Percentiles rank a stretch among this genome's conserved stretches.
Conservation (phyloP, 2,888 invertebrate genomes). For the Scelioninae gen. 2 region DNA sequence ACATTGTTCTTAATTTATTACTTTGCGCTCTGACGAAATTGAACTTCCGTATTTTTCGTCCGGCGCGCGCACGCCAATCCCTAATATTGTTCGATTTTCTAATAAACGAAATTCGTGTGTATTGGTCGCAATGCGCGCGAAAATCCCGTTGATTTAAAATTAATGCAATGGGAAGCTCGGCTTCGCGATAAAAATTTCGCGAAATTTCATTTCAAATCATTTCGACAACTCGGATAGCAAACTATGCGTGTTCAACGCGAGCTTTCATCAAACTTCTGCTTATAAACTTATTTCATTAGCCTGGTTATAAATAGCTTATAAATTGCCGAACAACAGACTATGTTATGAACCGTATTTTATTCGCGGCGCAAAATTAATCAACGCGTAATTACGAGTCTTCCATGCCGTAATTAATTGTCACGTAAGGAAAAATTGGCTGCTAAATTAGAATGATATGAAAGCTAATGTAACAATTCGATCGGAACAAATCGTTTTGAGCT, state of each 20-base stretch:
- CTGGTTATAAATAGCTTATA: conserved; percentile 1
- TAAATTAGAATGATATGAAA: too few species aligned
- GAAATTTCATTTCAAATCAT: too few species aligned
- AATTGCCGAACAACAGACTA: background rate
- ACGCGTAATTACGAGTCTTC: background rate
- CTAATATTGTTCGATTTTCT: conserved; percentile 3
- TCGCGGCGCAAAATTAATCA: background rate
- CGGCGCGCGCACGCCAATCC: background rate
- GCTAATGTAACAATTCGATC: too few species aligned
- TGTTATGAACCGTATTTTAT: background rate
- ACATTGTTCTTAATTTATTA: too few species aligned
- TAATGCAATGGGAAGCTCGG: conserved; percentile 1
- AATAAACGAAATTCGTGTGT: background rate
- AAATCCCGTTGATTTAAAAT: background rate
- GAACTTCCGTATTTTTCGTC: background rate
- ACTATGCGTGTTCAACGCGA: background rate
- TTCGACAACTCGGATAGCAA: conserved; percentile 1
- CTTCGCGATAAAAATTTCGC: too few species aligned
- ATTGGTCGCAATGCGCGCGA: background rate
- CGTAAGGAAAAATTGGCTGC: too few species aligned
- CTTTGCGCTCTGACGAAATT: too few species aligned
- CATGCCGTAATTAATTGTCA: too few species aligned
- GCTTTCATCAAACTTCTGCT: conserved; percentile 11
- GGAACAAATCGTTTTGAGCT: too few species aligned
- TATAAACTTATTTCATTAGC: conserved; percentile 18